Evolutionary conservation across 1,140 invertebrate genomes (phyloP).

Genomic region (Belonocnema kinseyi): DNA sequence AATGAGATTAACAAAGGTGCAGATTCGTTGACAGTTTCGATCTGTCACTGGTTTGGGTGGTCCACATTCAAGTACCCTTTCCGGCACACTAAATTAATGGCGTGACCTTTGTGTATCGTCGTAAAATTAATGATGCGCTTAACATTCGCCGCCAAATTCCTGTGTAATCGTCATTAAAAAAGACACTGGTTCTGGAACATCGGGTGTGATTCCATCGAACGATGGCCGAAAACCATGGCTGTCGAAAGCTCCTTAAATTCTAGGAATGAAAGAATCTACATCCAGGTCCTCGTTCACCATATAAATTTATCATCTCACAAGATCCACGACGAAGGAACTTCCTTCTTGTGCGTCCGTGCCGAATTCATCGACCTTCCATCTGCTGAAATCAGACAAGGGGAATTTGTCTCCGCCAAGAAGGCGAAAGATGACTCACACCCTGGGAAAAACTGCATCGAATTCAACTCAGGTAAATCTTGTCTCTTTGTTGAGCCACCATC

Average conservation of each 20-base stretch:
- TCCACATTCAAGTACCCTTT: constrained; percentile 2
- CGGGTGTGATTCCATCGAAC: not conserved
- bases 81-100: constrained; percentile 56
- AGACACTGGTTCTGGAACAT: not conserved
- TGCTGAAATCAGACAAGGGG: constrained; percentile 48
- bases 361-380: constrained; percentile 52
- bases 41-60: constrained; percentile 9
- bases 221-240: not conserved
- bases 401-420: constrained; percentile 4
- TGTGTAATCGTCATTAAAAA: not conserved
- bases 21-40: not conserved
- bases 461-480: constrained; percentile 49
- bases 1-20: no score
- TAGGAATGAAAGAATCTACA: constrained; percentile 50
- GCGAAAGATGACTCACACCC: not conserved
- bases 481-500: constrained; percentile 36
- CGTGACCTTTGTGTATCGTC: constrained; percentile 22
- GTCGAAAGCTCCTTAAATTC: constrained; percentile 5
- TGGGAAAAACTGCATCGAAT: not conserved
- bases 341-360: constrained; percentile 45
- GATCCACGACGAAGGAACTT: constrained; percentile 24
- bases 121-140: constrained; percentile 5
- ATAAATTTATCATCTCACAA: constrained; percentile 43
- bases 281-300: constrained; percentile 53
- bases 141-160: constrained; percentile 9